Evolutionary conservation across 2,888 invertebrate genomes (phyloP).

Genomic region (Scaptomyza tumidula): DNA sequence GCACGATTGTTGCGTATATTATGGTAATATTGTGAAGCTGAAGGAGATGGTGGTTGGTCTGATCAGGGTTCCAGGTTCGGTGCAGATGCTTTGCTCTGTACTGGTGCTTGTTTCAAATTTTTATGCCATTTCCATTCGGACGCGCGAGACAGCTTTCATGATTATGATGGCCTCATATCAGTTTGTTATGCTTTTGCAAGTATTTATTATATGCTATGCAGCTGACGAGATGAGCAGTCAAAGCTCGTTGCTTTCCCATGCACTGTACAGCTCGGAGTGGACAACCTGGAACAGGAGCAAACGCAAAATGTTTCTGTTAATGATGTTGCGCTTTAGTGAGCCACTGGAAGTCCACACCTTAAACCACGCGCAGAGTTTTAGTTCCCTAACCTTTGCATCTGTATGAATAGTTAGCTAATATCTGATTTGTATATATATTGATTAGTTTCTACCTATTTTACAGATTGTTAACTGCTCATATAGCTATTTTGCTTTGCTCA

Average conservation of each 20-base stretch:
- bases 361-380: constrained; percentile 72
- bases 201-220: constrained; percentile 75
- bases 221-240: constrained; percentile 69
- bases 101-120: constrained; percentile 79
- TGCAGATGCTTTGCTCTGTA: constrained; percentile 77
- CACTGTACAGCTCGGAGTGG: constrained; percentile 66
- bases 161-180: constrained; percentile 68
- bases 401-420: constrained; percentile 47
- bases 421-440: background rate
- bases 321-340: constrained; percentile 34
- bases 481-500: constrained; percentile 77
- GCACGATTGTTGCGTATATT: constrained; percentile 63
- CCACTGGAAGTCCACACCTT: constrained; percentile 63
- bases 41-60: constrained; percentile 60
- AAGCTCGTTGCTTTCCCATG: constrained; percentile 55
- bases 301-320: constrained; percentile 41
- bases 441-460: constrained; percentile 23
- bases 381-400: constrained; percentile 74
- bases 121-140: constrained; percentile 68
- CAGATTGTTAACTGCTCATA: constrained; percentile 80
- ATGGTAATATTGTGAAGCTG: constrained; percentile 56
- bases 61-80: constrained; percentile 67
- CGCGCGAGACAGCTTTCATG: constrained; percentile 52
- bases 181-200: constrained; percentile 73
- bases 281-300: constrained; percentile 50